Percentiles rank a stretch among this genome's conserved stretches.
Evolutionary conservation across 2,113 vertebrate genomes (phyloP).

Genomic region (Micronisus gabar): DNA sequence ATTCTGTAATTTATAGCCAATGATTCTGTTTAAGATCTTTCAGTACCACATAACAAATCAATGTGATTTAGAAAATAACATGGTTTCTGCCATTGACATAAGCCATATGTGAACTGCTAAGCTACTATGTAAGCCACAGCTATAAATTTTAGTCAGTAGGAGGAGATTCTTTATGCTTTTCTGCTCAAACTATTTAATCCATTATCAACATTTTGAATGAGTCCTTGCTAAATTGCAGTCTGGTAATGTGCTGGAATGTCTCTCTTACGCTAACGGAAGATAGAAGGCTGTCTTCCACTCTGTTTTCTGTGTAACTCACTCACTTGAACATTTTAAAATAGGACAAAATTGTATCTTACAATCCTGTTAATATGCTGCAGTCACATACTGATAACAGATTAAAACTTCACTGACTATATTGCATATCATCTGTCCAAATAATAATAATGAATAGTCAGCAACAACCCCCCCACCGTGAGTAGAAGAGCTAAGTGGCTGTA

Average conservation of each 20-base stretch:
- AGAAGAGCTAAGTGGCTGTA: neutral
- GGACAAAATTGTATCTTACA: neutral
- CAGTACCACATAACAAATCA: conserved; percentile 82
- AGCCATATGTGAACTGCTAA: conserved; percentile 80
- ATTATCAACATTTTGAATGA: conserved; percentile 68
- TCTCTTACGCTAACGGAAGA: conserved; percentile 44
- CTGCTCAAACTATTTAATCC: conserved; percentile 58
- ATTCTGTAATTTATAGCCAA: conserved; percentile 77
- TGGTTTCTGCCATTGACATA: conserved; percentile 79
- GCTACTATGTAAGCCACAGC: conserved; percentile 74
- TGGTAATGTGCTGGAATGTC: conserved; percentile 54
- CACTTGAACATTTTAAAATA: neutral
- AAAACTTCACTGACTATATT: neutral
- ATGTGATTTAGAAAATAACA: conserved; percentile 76
- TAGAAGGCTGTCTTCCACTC: conserved; percentile 13
- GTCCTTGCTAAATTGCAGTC: conserved; percentile 49
- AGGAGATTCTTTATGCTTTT: conserved; percentile 61
- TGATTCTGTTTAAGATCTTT: conserved; percentile 81
- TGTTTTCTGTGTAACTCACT: conserved; percentile 5
- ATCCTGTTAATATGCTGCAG: neutral
- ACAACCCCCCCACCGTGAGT: neutral
- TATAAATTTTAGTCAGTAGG: conserved; percentile 74
- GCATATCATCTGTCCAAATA: neutral
- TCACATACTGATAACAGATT: neutral
- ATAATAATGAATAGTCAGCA: neutral